phyloP scores from a whole-genome alignment of 1,140 invertebrate species.

The Heliconius melpomene region DNA sequence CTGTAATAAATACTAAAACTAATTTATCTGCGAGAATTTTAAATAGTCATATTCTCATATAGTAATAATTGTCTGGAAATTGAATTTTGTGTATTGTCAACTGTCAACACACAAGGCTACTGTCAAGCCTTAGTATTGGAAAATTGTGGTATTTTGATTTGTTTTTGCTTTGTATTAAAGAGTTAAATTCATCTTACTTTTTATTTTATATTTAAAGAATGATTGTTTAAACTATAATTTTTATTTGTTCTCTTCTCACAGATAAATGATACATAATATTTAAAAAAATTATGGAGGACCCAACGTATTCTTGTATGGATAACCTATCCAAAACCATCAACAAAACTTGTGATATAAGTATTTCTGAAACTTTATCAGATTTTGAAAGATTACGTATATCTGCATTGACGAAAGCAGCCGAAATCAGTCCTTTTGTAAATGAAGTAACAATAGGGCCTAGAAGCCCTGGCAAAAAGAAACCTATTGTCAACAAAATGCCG shows the following conservation, averaged over 20 bases:
- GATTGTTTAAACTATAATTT: not conserved
- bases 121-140: not conserved
- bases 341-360: slow-evolving; percentile 54
- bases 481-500: not conserved
- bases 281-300: slow-evolving; percentile 26
- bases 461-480: slow-evolving; percentile 57
- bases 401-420: slow-evolving; percentile 74
- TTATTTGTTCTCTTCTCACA: not conserved
- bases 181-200: not conserved
- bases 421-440: slow-evolving; percentile 73
- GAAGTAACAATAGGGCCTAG: slow-evolving; percentile 78
- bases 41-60: no score
- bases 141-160: not conserved
- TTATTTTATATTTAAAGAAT: not conserved
- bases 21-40: no score
- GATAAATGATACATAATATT: not conserved
- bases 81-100: not conserved
- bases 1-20: no score
- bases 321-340: slow-evolving; percentile 23
- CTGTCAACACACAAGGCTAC: no score
- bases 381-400: slow-evolving; percentile 72
- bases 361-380: slow-evolving; percentile 58
- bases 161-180: not conserved
- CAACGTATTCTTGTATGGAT: slow-evolving; percentile 30
- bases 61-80: no score